These are phyloP conservation scores for Eurypyga helias DNA, from an alignment of 2,113 vertebrate species.

Conservation along the genomic window DNA sequence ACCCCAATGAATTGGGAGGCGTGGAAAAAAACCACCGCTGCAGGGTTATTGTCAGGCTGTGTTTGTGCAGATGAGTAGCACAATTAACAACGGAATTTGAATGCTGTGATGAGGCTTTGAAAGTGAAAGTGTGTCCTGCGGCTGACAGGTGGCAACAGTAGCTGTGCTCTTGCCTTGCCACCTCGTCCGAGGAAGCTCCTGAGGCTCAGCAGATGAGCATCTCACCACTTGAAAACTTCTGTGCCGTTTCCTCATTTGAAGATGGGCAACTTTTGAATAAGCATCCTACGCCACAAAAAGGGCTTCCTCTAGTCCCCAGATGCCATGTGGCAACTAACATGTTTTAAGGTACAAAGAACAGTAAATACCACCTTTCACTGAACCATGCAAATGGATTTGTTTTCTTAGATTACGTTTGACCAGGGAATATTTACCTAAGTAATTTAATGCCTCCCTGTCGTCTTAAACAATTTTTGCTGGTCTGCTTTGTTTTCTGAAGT, in stretches of 20 bases:
- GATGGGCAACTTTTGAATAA: neutral
- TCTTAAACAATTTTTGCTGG: neutral
- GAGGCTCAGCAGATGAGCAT: neutral
- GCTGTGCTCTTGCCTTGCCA: neutral
- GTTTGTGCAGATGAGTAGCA: neutral
- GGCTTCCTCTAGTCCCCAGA: neutral
- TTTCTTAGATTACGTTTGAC: neutral
- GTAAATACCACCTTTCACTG: neutral
- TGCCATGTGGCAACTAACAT: neutral
- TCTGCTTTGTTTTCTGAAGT: neutral
- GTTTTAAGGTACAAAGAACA: neutral
- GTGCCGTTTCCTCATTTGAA: neutral
- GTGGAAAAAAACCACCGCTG: neutral
- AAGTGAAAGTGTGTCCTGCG: neutral
- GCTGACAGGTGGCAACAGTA: neutral
- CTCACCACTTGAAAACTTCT: neutral
- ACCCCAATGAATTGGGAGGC: neutral
- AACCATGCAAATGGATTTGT: neutral
- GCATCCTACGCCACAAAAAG: rapidly evolving
- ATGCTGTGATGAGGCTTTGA: neutral
- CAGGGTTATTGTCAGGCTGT: neutral
- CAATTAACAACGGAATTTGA: neutral
- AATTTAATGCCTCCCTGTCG: neutral
- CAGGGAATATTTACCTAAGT: neutral
- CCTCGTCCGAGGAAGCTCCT: neutral